Evolutionary conservation across 2,888 invertebrate species (phyloP), one percentile per base, ranked within the genome.

Genomic region (Argyresthia goedartella): DNA sequence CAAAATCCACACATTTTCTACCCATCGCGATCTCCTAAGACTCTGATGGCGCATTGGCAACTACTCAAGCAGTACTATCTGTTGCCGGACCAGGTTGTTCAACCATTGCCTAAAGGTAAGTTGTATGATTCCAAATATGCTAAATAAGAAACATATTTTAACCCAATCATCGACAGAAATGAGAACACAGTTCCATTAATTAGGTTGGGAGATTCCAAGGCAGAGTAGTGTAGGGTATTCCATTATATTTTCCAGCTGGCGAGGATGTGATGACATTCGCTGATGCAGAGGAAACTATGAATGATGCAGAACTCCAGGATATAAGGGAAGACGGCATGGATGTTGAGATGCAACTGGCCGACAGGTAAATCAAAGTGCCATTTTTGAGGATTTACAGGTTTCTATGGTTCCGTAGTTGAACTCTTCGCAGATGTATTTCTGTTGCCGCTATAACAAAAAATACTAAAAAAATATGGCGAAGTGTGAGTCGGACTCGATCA

Each of bases 1-100:
- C 91, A 93, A 65, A 92, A 98, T 74, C 92, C 95, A 0, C 92
- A 94, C 50, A 88, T 92, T 1, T 98, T 99, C 78, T 95, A 96
- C 71, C 91, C 93, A 3, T 92, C 95, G 0, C 90, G 99, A 56
- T 97, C 96, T 1, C 90, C 97, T 0, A 95, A 95, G 73, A 88
- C 93, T 0, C 81, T 99, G 42, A 89, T 93, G 71, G 91, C 91
- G 51, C 98, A 99, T 71, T 99, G 99, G 98, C 92, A 94, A 60
- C 88, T 96, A 35, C 90, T 99, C 82, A 96, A 95, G 68, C 95
- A 97, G 73, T 97, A 97, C 73, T 93, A 95, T 64, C 82, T 99
- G 36, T 81, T 99, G 52, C 94, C 95, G 0, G 97, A 98, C 77
- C 98, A 98, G 84, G 89, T 90, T 50, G 92, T 95, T 0, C 89